A percentile compares a stretch with the other conserved stretches of the same genome.
These are phyloP conservation scores for Butorides virescens DNA, from an alignment of 2,113 vertebrate genomes.

Conservation along the genomic window DNA sequence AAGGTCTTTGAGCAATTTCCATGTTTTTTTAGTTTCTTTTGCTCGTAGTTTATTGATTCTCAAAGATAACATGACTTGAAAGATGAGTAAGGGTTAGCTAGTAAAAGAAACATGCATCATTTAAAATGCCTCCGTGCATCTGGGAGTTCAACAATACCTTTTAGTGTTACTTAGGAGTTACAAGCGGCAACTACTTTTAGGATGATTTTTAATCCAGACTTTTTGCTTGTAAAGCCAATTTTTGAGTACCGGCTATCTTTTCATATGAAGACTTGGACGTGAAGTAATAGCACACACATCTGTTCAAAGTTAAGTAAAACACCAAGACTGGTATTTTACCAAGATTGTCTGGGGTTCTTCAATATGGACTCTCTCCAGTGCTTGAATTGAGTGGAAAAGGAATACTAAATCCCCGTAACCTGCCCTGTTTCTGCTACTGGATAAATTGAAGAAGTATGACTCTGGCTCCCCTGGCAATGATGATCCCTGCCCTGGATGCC, in stretches of 20 bases:
- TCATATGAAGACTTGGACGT: neutral
- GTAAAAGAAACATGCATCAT: slow-evolving; percentile 32
- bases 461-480: neutral
- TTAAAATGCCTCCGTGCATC: slow-evolving; percentile 30
- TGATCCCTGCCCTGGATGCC: neutral
- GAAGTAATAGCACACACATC: neutral
- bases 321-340: neutral
- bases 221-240: neutral
- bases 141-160: neutral
- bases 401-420: neutral
- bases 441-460: neutral
- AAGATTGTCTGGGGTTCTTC: neutral
- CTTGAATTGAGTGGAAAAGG: neutral
- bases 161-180: slow-evolving; percentile 17
- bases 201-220: slow-evolving; percentile 5
- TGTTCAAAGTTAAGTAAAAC: neutral
- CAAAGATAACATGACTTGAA: slow-evolving; percentile 11
- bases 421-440: neutral
- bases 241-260: neutral
- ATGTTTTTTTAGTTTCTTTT: neutral
- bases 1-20: neutral
- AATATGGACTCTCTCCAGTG: neutral
- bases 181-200: neutral
- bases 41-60: slow-evolving; percentile 25
- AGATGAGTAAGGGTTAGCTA: slow-evolving; percentile 29